phyloP scores from a whole-genome alignment of 1,140 invertebrate species.

The Bemisia tabaci region DNA sequence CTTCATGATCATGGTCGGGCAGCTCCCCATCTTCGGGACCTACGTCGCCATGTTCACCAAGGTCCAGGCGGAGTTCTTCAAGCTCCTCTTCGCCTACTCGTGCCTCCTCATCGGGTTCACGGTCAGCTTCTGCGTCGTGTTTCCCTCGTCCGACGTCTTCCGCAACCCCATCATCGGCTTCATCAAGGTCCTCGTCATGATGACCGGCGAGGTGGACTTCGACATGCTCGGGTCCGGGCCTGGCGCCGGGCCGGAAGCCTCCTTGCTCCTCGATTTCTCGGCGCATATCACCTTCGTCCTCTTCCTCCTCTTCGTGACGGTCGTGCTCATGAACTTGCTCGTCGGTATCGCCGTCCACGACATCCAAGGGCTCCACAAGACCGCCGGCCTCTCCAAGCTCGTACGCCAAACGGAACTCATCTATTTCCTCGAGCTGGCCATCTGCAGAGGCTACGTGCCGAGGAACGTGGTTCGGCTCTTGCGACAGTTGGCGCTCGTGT shows the following conservation, averaged over 20 bases:
- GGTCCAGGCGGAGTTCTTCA: slow-evolving; percentile 70
- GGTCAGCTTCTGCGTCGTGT: slow-evolving; percentile 73
- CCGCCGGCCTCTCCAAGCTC: slow-evolving; percentile 54
- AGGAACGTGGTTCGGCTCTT: slow-evolving; percentile 48
- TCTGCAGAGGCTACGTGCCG: slow-evolving; percentile 54
- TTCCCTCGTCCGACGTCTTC: slow-evolving; percentile 62
- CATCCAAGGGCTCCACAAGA: slow-evolving; percentile 61
- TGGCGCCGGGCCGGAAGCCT: slow-evolving; percentile 43
- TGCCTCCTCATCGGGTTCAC: slow-evolving; percentile 73
- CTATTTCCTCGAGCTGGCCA: slow-evolving; percentile 53
- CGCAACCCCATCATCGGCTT: slow-evolving; percentile 61
- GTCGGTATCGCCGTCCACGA: slow-evolving; percentile 68
- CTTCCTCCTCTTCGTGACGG: slow-evolving; percentile 61
- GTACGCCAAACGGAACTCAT: slow-evolving; percentile 65
- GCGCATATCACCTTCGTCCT: slow-evolving; percentile 57
- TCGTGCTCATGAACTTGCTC: slow-evolving; percentile 66
- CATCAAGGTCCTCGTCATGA: slow-evolving; percentile 74
- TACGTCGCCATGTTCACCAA: slow-evolving; percentile 79
- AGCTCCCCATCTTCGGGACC: slow-evolving; percentile 67
- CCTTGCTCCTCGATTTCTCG: slow-evolving; percentile 46
- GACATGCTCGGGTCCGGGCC: slow-evolving; percentile 49
- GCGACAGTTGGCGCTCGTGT: slow-evolving; percentile 55
- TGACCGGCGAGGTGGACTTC: slow-evolving; percentile 71
- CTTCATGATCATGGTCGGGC: slow-evolving; percentile 74
- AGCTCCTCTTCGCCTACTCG: slow-evolving; percentile 65